These are phyloP conservation scores for Tenthredo amoena DNA, from an alignment of 2,888 invertebrate species.

Conservation along the genomic window DNA sequence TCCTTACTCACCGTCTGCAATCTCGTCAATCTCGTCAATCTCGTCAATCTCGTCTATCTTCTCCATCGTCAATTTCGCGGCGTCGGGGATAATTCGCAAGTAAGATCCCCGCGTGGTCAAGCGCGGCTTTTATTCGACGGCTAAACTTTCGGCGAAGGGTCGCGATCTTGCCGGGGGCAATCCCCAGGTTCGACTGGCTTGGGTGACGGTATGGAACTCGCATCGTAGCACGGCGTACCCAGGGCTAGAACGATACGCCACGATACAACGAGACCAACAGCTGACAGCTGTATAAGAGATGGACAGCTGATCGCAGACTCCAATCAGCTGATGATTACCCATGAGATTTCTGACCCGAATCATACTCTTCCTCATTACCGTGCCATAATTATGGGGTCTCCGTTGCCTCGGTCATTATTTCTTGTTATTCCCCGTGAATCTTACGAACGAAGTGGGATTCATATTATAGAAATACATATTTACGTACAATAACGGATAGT, in stretches of 20 bases:
- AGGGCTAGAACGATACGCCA: not conserved
- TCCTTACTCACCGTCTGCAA: not conserved
- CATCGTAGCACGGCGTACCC: not conserved
- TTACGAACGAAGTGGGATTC: no score
- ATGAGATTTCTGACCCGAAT: conserved; percentile 27
- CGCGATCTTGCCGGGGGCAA: conserved; percentile 44
- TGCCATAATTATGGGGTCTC: not conserved
- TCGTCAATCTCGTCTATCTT: not conserved
- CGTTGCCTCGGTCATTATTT: not conserved
- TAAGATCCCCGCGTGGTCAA: not conserved
- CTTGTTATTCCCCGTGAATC: not conserved
- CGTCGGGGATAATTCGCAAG: not conserved
- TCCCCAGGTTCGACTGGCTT: conserved; percentile 39
- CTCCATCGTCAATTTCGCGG: not conserved
- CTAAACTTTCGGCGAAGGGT: conserved; percentile 20
- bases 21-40: not conserved
- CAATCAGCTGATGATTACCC: conserved; percentile 53
- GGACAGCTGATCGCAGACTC: conserved; percentile 48
- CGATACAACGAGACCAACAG: conserved; percentile 13
- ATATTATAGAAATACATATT: not conserved
- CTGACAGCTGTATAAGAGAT: conserved; percentile 62
- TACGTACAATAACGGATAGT: not conserved
- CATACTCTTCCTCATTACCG: conserved; percentile 19
- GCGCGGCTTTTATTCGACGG: not conserved
- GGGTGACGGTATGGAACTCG: not conserved